Evolutionary conservation across 2,113 vertebrate species (phyloP).

Genomic region (Baryphthengus martii): DNA sequence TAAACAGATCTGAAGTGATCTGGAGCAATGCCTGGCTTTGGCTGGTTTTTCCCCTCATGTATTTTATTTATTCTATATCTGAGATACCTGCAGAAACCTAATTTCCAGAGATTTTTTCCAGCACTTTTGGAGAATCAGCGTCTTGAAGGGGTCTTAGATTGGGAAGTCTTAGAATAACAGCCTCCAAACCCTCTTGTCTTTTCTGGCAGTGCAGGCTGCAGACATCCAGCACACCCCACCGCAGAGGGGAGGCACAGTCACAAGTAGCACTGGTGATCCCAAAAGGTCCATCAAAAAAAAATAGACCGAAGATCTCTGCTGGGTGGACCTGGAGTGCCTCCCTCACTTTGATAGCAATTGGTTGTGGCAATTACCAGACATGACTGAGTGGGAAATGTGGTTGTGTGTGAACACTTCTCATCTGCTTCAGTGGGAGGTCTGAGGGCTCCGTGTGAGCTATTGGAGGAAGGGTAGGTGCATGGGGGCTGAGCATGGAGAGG

Average conservation of each 20-base stretch:
- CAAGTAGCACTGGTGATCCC: neutral
- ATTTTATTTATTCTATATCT: neutral
- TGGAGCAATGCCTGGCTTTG: neutral
- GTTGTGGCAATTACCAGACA: neutral
- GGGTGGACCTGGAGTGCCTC: neutral
- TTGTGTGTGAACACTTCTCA: neutral
- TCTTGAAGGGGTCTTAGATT: neutral
- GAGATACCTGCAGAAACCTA: neutral
- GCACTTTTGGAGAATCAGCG: neutral
- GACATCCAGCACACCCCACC: fast-evolving
- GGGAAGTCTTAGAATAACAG: neutral
- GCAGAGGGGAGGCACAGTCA: neutral
- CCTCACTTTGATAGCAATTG: neutral
- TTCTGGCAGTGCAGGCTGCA: neutral
- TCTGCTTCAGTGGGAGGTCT: fast-evolving
- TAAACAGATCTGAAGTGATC: neutral
- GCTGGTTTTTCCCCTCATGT: neutral
- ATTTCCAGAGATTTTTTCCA: neutral
- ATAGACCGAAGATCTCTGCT: neutral
- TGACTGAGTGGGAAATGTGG: fast-evolving
- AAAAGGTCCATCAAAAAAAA: neutral
- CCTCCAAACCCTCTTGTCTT: neutral
- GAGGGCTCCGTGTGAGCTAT: too few species aligned
- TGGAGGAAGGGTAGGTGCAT: too few species aligned
- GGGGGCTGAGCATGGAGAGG: neutral